Percentiles rank a stretch among this genome's conserved stretches.
These are phyloP conservation scores for Gobionotothen gibberifrons DNA, from an alignment of 2,797 vertebrate species.

Conservation along the genomic window DNA sequence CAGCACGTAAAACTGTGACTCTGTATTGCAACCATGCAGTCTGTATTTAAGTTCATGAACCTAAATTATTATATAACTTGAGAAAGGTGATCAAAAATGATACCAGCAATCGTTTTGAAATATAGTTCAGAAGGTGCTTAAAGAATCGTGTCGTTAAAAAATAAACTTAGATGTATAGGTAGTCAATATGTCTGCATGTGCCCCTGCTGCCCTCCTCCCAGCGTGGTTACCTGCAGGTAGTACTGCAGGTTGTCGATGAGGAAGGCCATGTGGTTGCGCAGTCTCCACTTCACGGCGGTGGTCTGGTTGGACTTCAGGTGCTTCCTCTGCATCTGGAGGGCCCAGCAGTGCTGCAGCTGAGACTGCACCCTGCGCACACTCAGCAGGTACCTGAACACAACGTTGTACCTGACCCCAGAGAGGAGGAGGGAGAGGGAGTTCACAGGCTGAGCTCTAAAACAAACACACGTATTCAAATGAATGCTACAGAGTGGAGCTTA, in stretches of 20 bases:
- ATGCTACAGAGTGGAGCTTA: rapidly evolving
- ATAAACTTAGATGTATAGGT: no score
- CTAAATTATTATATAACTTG: no score
- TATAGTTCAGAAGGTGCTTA: neutral
- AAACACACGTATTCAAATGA: rapidly evolving
- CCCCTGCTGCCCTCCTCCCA: no score
- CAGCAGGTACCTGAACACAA: conserved; percentile 96
- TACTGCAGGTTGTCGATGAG: conserved; percentile 98
- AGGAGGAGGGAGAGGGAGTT: neutral
- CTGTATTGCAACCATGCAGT: no score
- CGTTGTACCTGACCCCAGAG: conserved; percentile 89
- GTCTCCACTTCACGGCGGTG: conserved; percentile 92
- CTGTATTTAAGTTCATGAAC: no score
- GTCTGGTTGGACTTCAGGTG: conserved; percentile 93
- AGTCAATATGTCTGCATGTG: neutral
- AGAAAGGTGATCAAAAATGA: neutral
- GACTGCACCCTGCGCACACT: conserved; percentile 96
- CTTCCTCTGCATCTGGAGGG: conserved; percentile 97
- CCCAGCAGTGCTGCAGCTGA: conserved; percentile 98
- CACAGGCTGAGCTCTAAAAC: rapidly evolving
- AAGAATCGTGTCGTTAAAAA: neutral
- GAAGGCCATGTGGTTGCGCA: conserved; percentile 98
- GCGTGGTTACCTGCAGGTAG: conserved; percentile 90
- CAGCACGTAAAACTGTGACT: no score
- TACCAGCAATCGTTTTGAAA: neutral